phyloP scores from a whole-genome alignment of 2,113 vertebrate species.

The Reinhardtius hippoglossoides region DNA sequence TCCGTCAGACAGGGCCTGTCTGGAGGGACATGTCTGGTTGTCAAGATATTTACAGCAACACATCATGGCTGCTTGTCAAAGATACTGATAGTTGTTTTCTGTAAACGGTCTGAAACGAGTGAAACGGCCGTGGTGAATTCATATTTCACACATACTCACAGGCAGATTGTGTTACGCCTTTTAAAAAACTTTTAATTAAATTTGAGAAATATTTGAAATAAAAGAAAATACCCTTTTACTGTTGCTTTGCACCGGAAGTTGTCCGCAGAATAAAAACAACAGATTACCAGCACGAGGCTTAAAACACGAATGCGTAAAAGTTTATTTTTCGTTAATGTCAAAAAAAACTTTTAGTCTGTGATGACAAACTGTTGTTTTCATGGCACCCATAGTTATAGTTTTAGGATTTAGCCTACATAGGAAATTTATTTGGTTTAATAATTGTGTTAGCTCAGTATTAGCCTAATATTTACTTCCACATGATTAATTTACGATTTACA shows the following conservation, averaged over 20 bases:
- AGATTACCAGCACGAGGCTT: no score
- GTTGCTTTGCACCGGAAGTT: no score
- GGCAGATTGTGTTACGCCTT: not conserved
- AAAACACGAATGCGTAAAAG: not conserved
- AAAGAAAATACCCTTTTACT: no score
- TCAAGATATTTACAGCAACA: slow-evolving; percentile 67
- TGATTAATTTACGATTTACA: not conserved
- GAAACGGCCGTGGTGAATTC: not conserved
- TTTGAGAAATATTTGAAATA: not conserved
- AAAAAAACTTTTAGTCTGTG: not conserved
- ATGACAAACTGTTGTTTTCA: not conserved
- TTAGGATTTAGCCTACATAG: not conserved
- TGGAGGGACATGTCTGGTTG: slow-evolving; percentile 68
- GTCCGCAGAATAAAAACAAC: no score
- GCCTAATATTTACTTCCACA: not conserved
- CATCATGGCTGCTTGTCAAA: slow-evolving; percentile 52
- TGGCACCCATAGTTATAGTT: not conserved
- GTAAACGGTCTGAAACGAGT: slow-evolving; percentile 23
- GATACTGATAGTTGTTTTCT: slow-evolving; percentile 40
- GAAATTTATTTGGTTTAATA: no score
- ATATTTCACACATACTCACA: not conserved
- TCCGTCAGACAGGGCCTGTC: slow-evolving; percentile 44
- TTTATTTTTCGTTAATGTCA: not conserved
- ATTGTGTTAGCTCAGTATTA: no score
- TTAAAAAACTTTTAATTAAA: not conserved